Evolutionary conservation across 2,888 invertebrate species (phyloP).

Genomic region (Lumbricus terrestris): DNA sequence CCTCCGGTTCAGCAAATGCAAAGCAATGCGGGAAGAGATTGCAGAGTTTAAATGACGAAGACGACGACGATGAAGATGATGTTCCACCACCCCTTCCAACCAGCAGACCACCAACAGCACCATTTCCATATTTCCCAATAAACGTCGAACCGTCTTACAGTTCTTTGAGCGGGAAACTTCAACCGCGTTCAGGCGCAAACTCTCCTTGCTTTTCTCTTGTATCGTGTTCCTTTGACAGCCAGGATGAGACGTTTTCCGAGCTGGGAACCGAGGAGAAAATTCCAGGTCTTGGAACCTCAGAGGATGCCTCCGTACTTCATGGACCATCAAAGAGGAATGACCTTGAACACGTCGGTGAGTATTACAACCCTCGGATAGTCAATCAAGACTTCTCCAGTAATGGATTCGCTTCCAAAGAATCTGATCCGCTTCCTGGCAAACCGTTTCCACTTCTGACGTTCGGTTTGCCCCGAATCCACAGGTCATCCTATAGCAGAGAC

Average conservation of each 20-base stretch:
- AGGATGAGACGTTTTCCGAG: background rate
- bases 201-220: too few species aligned
- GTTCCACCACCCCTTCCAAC: conserved; percentile 3
- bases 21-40: background rate
- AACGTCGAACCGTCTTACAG: too few species aligned
- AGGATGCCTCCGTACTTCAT: background rate
- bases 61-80: background rate
- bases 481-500: background rate
- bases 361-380: background rate
- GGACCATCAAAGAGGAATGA: background rate
- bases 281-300: background rate
- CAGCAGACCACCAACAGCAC: background rate
- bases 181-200: too few species aligned
- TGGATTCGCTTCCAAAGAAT: background rate
- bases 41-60: background rate
- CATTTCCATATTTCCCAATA: background rate
- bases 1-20: background rate
- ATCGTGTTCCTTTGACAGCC: too few species aligned
- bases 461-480: background rate
- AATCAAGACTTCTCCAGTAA: background rate
- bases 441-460: background rate
- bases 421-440: background rate
- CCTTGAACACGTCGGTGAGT: background rate
- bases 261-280: background rate
- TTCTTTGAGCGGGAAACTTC: too few species aligned